Percentiles rank a stretch among this genome's conserved stretches.
These are phyloP conservation scores for Tiliacea aurago DNA, from an alignment of 2,888 invertebrate species.

Conservation along the genomic window DNA sequence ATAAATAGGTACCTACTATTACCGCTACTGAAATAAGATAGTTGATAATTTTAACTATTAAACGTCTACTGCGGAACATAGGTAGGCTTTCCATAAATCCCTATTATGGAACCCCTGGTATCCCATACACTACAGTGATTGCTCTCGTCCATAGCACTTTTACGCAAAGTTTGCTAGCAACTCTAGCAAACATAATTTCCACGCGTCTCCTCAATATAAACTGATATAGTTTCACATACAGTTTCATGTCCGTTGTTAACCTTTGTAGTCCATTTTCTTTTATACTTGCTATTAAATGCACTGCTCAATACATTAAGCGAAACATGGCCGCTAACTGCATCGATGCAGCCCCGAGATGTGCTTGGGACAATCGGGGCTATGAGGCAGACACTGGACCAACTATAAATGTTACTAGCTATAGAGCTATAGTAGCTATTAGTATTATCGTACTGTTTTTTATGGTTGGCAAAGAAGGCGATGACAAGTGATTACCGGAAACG, in stretches of 20 bases:
- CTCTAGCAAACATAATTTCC: conserved; percentile 25
- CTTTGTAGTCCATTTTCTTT: conserved; percentile 55
- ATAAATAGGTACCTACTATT: no score
- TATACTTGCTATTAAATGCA: conserved; percentile 52
- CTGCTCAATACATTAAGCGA: conserved; percentile 44
- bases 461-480: background rate
- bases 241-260: conserved; percentile 45
- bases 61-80: no score
- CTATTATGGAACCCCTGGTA: no score
- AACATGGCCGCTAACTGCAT: conserved; percentile 46
- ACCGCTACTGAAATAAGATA: no score
- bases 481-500: no score
- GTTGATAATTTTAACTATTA: no score
- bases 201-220: conserved; percentile 16
- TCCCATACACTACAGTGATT: background rate
- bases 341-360: conserved; percentile 11
- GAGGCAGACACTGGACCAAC: background rate
- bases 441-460: no score
- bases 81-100: no score
- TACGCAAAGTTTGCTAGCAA: background rate
- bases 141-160: background rate
- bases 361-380: conserved; percentile 18
- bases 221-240: conserved; percentile 26
- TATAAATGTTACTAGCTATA: background rate
- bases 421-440: no score